Evolutionary conservation across 2,113 vertebrate species (phyloP).

Genomic region (Pollachius pollachius): DNA sequence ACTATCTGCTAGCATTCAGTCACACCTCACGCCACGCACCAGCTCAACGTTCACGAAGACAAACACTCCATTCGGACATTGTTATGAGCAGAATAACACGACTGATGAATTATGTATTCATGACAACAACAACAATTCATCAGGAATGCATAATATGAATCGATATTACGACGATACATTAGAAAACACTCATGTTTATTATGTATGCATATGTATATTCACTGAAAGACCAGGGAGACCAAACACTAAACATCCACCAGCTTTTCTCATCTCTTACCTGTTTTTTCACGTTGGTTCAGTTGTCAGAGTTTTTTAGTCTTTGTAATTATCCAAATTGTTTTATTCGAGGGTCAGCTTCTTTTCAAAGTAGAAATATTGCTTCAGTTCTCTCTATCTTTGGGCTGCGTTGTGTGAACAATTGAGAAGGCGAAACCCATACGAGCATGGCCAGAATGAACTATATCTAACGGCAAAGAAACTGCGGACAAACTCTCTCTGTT

Average conservation of each 20-base stretch:
- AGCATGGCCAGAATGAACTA: conserved; percentile 62
- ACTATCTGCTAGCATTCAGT: conserved; percentile 7
- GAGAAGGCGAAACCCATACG: conserved; percentile 53
- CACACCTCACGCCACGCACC: too few species aligned
- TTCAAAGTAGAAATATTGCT: conserved; percentile 59
- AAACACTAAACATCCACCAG: conserved; percentile 31
- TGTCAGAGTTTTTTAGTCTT: conserved; percentile 74
- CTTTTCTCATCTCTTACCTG: conserved; percentile 65
- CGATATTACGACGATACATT: too few species aligned
- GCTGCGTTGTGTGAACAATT: conserved; percentile 75
- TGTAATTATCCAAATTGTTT: conserved; percentile 45
- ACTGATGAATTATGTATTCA: too few species aligned
- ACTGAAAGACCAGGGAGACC: too few species aligned
- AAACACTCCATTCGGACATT: too few species aligned
- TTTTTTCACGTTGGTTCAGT: conserved; percentile 86
- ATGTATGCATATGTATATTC: too few species aligned
- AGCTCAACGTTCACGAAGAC: too few species aligned
- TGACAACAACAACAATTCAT: too few species aligned
- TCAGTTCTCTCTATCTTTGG: conserved; percentile 85
- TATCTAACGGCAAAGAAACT: conserved; percentile 64
- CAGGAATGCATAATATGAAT: too few species aligned
- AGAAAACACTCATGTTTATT: too few species aligned
- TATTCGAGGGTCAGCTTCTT: conserved; percentile 34
- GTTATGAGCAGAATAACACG: too few species aligned
- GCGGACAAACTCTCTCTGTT: conserved; percentile 64